Evolutionary conservation across 2,797 vertebrate species (phyloP), one percentile per base, ranked within the genome.

Genomic region (Gadopsis bispinosus): DNA sequence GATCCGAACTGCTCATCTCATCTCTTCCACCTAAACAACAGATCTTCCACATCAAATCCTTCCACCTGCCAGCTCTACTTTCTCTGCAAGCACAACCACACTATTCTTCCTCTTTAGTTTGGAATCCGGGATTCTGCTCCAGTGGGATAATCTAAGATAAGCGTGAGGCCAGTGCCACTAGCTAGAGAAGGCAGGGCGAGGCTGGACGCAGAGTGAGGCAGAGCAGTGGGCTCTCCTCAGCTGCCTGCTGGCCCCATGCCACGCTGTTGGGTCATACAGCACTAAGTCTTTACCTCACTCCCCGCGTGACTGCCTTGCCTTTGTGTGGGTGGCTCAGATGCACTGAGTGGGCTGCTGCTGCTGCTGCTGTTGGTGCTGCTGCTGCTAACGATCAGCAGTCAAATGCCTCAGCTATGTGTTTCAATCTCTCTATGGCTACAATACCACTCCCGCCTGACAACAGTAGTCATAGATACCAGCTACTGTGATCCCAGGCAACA

Each of bases 201-300:
- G 91, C 90, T 93, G 91, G 90, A 87, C 68, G 88, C 91, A 91
- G 91, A 93, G 84, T 77, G 92, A 91, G 88, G 87, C 88, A 92
- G 83, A 94, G 91, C 94, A 90, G 89, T 93, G 93, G 92, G 91
- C 93, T 94, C 93, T 93, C 84, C 91, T 91, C 88, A 82, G 89
- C 90, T 90, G 90, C 90, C 77, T 88, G 87, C 88, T 94, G 91
- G 93, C 90, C 91, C 53, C 50, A 75, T 91, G 94, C 92, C 95
- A 94, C 62, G 82, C 86, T 83, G 91, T 92, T 94, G 93, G 93
- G 94, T 94, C 94, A 94, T 93, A 93, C 89, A 91, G 91, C 92
- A 77, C 90, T 80, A 87, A 90, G 89, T 92, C 93, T 92, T 91
- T 92, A 91, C 92, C 90, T 93, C 92, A 92, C 93, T 91, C 84